Evolutionary conservation across 2,888 invertebrate species (phyloP).

Genomic region (Mythimna impura): DNA sequence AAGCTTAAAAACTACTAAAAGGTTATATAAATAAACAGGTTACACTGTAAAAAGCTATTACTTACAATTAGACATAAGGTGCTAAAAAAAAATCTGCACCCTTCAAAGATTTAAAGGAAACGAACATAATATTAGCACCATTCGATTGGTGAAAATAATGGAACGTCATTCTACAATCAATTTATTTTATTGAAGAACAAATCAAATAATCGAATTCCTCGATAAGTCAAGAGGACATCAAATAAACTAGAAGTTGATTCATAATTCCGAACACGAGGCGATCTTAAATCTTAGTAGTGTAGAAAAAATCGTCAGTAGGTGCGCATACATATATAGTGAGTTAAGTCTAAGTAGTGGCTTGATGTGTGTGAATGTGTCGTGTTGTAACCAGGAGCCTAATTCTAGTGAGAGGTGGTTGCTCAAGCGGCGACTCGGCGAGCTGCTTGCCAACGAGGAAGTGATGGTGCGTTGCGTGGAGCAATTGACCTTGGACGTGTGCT

Average conservation of each 20-base stretch:
- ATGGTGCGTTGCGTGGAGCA: constrained; percentile 82
- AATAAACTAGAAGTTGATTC: constrained; percentile 35
- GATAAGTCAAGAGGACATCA: constrained; percentile 27
- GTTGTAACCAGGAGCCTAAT: constrained; percentile 83
- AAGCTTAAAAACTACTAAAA: constrained; percentile 26
- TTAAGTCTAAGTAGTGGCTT: constrained; percentile 46
- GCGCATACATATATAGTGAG: constrained; percentile 5
- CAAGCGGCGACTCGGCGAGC: constrained; percentile 69
- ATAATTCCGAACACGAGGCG: constrained; percentile 34
- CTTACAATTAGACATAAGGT: constrained; percentile 27
- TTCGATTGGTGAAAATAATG: constrained; percentile 46
- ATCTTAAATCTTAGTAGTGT: constrained; percentile 15
- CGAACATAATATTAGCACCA: constrained; percentile 1
- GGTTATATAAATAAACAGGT: constrained; percentile 33
- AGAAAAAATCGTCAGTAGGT: constrained; percentile 31
- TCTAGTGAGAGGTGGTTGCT: constrained; percentile 87
- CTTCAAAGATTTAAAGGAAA: constrained; percentile 37
- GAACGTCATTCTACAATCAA: constrained; percentile 17
- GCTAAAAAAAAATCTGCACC: constrained; percentile 33
- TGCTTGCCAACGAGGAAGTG: constrained; percentile 87
- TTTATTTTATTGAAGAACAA: constrained; percentile 11
- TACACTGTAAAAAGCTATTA: constrained; percentile 34
- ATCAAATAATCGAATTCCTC: constrained; percentile 32
- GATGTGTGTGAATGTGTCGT: constrained; percentile 67
- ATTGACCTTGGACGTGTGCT: constrained; percentile 83